These are phyloP conservation scores for Malurus alboscapulatus DNA, from an alignment of 2,113 vertebrate species.

Conservation along the genomic window DNA sequence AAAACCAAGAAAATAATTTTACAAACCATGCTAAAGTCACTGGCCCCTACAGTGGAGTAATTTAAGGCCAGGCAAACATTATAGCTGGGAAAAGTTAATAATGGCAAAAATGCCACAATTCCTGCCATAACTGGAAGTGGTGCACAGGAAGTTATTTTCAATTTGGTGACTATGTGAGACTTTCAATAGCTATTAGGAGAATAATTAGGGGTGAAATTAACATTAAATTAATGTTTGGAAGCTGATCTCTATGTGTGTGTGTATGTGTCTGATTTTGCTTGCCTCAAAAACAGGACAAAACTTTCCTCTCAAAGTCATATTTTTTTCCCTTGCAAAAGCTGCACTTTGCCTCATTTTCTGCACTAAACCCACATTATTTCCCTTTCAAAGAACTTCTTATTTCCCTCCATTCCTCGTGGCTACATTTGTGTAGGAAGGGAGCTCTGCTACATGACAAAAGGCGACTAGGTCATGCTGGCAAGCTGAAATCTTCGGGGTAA, in stretches of 20 bases:
- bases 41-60: slow-evolving; percentile 7
- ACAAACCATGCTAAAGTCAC: slow-evolving; percentile 12
- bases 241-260: not conserved
- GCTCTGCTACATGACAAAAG: not conserved
- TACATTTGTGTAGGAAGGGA: not conserved
- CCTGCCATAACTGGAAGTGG: slow-evolving; percentile 27
- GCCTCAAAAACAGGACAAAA: slow-evolving; percentile 9
- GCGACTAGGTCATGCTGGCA: not conserved
- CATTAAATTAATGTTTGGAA: slow-evolving; percentile 68
- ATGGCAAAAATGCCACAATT: slow-evolving; percentile 52
- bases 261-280: not conserved
- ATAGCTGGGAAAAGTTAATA: slow-evolving; percentile 60
- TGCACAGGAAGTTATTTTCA: slow-evolving; percentile 58
- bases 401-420: not conserved
- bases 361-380: slow-evolving; percentile 3
- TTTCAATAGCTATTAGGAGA: slow-evolving; percentile 64
- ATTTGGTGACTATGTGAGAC: slow-evolving; percentile 55
- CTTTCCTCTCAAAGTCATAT: not conserved
- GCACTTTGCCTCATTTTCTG: slow-evolving; percentile 42
- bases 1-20: not conserved
- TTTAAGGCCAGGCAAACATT: slow-evolving; percentile 34
- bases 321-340: not conserved
- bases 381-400: slow-evolving; percentile 37
- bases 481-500: not conserved
- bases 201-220: slow-evolving; percentile 73